Base-by-base conservation (phyloP, 2,888 invertebrate species). In the Hirudinaria manillensis region DNA sequence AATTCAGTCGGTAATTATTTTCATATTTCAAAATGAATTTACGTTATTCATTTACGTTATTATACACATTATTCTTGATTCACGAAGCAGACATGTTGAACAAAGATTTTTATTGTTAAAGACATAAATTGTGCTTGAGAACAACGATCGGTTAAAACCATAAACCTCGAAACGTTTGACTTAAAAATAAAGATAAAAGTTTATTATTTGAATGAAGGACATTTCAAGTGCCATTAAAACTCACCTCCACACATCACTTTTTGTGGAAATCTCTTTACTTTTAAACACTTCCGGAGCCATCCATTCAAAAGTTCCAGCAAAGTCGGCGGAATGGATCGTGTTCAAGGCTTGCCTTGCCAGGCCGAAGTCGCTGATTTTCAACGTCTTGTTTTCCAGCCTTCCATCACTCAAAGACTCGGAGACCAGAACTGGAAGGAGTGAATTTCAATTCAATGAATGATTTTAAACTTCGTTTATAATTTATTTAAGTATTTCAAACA, bases 191-290 rank as follows among this genome's bases (percentile, higher is more conserved):
- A 45, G 16, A 45, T 27, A 10, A n/a, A 13, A 21, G 13, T 16
- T 29, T 29, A 19, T 21, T 56, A 56, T 56, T 6, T 56, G 56
- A 56, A n/a, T 7, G 6, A 61, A 10, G 21, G 61, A 29, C 61
- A 16, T 27, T 16, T 3, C 24, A 7, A 61, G 1, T 61, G 29
- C 1, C 29, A 61, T 61, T 61, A 61, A 24, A 27, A 29, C 61
- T 74, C 13, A 75, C 75, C 75, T 75, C 75, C 75, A 75, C 29
- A 75, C 75, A 45, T 75, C 75, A 36, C 75, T 75, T 29, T 61
- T 36, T 13, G 53, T 71, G 32, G 56, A 75, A n/a, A 75, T 56
- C 61, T 70, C 34, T 16, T 71, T 71, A n/a, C 65, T 65, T 71
- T 36, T 75, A 36, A 75, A 71, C 19, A 71, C 70, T 29, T 75